Percentiles rank a stretch among this genome's conserved stretches.
phyloP scores from a whole-genome alignment of 2,113 vertebrate genomes.

The Centrocercus urophasianus region DNA sequence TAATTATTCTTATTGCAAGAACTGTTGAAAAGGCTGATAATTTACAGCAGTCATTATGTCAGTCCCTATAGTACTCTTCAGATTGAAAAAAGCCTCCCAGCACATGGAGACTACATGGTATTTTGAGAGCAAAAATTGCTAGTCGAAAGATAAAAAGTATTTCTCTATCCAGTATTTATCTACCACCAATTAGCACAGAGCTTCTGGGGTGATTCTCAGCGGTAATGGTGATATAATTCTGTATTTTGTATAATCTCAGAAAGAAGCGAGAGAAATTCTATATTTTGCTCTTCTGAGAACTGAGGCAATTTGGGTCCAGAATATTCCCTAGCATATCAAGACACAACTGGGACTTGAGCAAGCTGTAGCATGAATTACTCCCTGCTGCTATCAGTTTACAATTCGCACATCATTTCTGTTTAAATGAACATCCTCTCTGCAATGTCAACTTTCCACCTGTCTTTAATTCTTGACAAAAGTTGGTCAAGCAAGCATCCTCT shows the following conservation, averaged over 20 bases:
- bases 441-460: neutral
- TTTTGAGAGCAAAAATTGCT: constrained; percentile 17
- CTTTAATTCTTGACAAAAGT: neutral
- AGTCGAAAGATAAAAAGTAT: neutral
- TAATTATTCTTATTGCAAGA: neutral
- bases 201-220: neutral
- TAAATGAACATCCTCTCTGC: neutral
- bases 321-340: neutral
- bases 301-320: neutral
- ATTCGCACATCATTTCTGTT: rapidly evolving
- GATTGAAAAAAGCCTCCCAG: neutral
- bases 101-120: neutral
- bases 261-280: neutral
- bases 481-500: neutral
- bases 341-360: neutral
- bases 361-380: neutral
- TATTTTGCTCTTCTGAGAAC: neutral
- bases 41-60: neutral
- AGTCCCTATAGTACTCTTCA: constrained; percentile 8
- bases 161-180: neutral
- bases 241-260: neutral
- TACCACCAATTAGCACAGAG: neutral
- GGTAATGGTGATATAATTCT: neutral
- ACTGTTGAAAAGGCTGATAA: neutral
- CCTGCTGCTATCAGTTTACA: neutral